phyloP scores from a whole-genome alignment of 2,888 invertebrate species.

The Troides aeacus region DNA sequence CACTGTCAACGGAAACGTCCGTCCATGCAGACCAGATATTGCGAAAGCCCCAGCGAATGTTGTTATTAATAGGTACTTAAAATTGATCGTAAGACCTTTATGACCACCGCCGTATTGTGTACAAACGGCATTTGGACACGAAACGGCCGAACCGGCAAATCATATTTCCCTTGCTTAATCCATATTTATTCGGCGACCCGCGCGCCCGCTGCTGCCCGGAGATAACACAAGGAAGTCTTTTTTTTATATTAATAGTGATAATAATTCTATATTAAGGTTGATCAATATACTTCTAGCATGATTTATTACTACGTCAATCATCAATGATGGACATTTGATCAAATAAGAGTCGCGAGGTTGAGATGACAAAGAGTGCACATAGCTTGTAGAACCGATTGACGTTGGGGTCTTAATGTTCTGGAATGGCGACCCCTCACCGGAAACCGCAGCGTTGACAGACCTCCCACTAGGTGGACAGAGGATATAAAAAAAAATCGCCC shows the following conservation, averaged over 20 bases:
- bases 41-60: neutral
- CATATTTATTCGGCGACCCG: conserved; percentile 73
- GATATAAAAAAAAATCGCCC: too few species aligned
- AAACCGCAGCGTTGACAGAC: too few species aligned
- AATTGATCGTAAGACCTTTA: conserved; percentile 6
- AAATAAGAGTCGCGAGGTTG: too few species aligned
- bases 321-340: too few species aligned
- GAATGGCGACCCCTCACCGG: too few species aligned
- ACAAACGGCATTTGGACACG: conserved; percentile 39
- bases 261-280: conserved; percentile 48
- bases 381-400: too few species aligned
- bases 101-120: conserved; percentile 34
- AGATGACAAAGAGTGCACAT: too few species aligned
- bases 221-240: conserved; percentile 48
- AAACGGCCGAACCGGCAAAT: conserved; percentile 49
- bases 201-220: conserved; percentile 52
- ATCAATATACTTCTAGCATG: conserved; percentile 36
- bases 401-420: too few species aligned
- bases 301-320: neutral
- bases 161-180: conserved; percentile 68
- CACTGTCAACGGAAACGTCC: too few species aligned
- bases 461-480: too few species aligned
- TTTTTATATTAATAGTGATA: conserved; percentile 58
- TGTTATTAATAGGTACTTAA: conserved; percentile 7
- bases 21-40: neutral